Evolutionary conservation across 2,113 vertebrate genomes (phyloP), one percentile per base, ranked within the genome.

Genomic region (Erythrocercus mccallii): DNA sequence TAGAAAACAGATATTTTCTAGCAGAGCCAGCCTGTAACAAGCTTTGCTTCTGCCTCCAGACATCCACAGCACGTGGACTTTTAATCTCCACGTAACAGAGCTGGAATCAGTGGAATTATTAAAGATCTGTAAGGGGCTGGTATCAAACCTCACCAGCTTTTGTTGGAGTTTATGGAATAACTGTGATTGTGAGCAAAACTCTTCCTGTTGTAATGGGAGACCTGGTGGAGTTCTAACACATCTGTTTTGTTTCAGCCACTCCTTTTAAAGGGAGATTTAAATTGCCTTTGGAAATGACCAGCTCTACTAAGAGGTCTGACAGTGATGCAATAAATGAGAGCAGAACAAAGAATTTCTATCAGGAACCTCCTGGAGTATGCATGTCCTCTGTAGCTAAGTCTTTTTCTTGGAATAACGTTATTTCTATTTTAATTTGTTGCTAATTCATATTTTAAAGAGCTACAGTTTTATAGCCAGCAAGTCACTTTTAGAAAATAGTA

Each of bases 221-320:
- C 47, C 30, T 33, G 15, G 9, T 65, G 45, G 28, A 61, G 53
- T 80, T 83, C 21, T 93, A 38, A 78, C 19, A 10, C 21, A 30
- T 66, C 6, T 89, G 30, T 33, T 86, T 66, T 96, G n/a, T 80
- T 96, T 81, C 95, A 98, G 98, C 97, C 89, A 88, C 97, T 81
- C 92, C 96, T 92, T 96, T 23, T 56, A 98, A 96, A 93, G 60
- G 60, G 50, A 98, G 97, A 96, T 74, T 88, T 89, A 99, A 98
- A 92, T 95, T 97, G 56, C 97, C 98, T 65, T 94, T 98, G 91
- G 94, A 99, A 95, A 98, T 98, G 97, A 96, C 88, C 27, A 97
- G 82, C 62, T 98, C 98, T 82, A 47, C 94, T 84, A 97, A 97
- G 91, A 97, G 51, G 79, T 88, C 92, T 65, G 91, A 38, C 40